Percentiles rank a stretch among this genome's conserved stretches.
These are phyloP conservation scores for Caradrina kadenii DNA, from an alignment of 2,888 invertebrate species.

Conservation along the genomic window DNA sequence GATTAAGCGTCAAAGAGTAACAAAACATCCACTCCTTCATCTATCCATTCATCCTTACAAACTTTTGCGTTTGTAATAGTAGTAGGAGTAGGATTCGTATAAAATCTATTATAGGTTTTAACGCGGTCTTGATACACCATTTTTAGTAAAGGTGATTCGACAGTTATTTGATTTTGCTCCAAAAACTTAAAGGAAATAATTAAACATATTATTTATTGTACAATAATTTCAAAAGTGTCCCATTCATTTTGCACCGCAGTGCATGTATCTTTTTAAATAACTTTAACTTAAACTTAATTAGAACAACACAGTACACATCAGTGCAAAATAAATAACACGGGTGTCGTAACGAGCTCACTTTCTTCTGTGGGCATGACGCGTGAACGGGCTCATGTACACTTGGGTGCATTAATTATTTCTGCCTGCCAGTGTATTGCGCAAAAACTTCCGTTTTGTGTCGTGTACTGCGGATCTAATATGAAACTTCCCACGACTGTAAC, in stretches of 20 bases:
- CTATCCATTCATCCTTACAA: too few species aligned
- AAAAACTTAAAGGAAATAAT: background rate
- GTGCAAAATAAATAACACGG: slow-evolving; percentile 68
- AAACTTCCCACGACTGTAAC: background rate
- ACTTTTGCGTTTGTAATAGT: too few species aligned
- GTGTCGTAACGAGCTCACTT: slow-evolving; percentile 80
- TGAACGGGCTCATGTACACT: slow-evolving; percentile 74
- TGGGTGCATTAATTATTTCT: slow-evolving; percentile 76
- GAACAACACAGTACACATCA: slow-evolving; percentile 57
- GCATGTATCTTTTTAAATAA: slow-evolving; percentile 28
- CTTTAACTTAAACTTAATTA: slow-evolving; percentile 52
- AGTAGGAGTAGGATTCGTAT: too few species aligned
- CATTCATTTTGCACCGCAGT: slow-evolving; percentile 36
- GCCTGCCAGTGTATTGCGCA: slow-evolving; percentile 76
- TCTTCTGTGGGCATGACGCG: slow-evolving; percentile 78
- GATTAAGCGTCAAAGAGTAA: too few species aligned
- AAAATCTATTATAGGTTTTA: too few species aligned
- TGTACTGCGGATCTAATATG: slow-evolving; percentile 52
- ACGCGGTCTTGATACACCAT: too few species aligned
- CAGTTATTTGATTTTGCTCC: background rate
- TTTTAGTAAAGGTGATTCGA: background rate
- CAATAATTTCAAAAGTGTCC: slow-evolving; percentile 13
- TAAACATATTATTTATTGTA: background rate
- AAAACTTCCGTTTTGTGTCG: slow-evolving; percentile 78
- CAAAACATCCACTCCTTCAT: too few species aligned